Conservation (phyloP, 2,888 invertebrate species). For the Anagyrus pseudococci region DNA sequence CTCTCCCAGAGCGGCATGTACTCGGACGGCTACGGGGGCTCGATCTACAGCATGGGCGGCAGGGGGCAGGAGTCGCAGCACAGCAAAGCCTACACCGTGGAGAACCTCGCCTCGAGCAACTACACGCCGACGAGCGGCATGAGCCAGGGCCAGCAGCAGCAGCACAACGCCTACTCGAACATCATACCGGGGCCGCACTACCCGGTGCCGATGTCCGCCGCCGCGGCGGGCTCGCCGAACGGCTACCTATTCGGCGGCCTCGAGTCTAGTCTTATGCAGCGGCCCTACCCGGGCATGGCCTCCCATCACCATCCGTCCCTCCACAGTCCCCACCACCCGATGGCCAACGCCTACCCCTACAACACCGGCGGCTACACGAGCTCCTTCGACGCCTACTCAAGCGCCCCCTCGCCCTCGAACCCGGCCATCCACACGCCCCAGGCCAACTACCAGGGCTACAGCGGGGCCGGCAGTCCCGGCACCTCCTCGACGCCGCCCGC, state of each 20-base stretch:
- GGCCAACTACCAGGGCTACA: slow-evolving; percentile 70
- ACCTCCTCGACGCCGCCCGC: slow-evolving; percentile 44
- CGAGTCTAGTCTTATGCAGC: slow-evolving; percentile 58
- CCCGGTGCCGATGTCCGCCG: slow-evolving; percentile 56
- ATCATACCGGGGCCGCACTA: slow-evolving; percentile 61
- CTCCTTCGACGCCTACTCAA: slow-evolving; percentile 61
- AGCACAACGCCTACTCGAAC: slow-evolving; percentile 56
- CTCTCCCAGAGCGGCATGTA: slow-evolving; percentile 44
- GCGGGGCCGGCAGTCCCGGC: slow-evolving; percentile 40
- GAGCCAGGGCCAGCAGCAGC: slow-evolving; percentile 24
- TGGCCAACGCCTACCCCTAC: slow-evolving; percentile 53
- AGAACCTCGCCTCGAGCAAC: slow-evolving; percentile 61
- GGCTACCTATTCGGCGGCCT: slow-evolving; percentile 58
- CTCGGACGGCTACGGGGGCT: slow-evolving; percentile 51
- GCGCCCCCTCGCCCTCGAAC: slow-evolving; percentile 65
- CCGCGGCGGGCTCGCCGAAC: slow-evolving; percentile 53
- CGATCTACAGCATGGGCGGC: slow-evolving; percentile 53
- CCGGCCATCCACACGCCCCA: slow-evolving; percentile 70
- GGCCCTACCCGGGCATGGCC: slow-evolving; percentile 44
- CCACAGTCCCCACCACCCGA: slow-evolving; percentile 39
- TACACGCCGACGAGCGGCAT: slow-evolving; percentile 57
- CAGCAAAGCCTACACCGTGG: slow-evolving; percentile 61
- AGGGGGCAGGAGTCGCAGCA: slow-evolving; percentile 53
- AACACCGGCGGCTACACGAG: slow-evolving; percentile 55
- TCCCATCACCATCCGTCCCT: slow-evolving; percentile 42